phyloP scores from a whole-genome alignment of 2,113 vertebrate species.

The Mungos mungo region DNA sequence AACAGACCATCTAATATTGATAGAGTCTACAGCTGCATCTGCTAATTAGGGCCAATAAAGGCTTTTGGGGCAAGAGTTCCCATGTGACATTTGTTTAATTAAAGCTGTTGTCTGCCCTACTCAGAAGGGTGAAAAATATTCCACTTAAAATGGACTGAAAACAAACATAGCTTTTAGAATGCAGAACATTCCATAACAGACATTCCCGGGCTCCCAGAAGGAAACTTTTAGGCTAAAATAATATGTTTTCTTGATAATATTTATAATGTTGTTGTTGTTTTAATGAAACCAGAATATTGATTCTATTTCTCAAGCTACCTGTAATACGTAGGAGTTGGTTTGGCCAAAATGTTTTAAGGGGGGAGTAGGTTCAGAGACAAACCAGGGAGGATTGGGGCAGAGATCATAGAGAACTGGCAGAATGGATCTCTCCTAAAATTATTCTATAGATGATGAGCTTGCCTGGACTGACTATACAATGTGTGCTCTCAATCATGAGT shows the following conservation, averaged over 20 bases:
- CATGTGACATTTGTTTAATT: slow-evolving; percentile 72
- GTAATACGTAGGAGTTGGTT: background rate
- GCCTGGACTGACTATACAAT: background rate
- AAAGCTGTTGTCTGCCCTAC: slow-evolving; percentile 65
- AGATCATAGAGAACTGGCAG: background rate
- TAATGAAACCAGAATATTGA: slow-evolving; percentile 23
- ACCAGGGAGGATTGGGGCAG: background rate
- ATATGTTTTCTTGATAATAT: slow-evolving; percentile 19
- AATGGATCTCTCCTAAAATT: background rate
- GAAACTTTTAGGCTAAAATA: slow-evolving; percentile 14
- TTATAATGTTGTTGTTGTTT: background rate
- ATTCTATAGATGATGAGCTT: background rate
- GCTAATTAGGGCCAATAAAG: slow-evolving; percentile 71
- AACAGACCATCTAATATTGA: slow-evolving; percentile 71
- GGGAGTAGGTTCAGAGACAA: background rate
- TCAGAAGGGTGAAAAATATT: slow-evolving; percentile 69
- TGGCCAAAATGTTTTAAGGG: background rate
- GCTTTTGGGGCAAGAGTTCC: slow-evolving; percentile 66
- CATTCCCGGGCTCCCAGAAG: background rate
- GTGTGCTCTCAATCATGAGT: background rate
- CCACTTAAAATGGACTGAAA: slow-evolving; percentile 61
- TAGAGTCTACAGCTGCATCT: slow-evolving; percentile 74
- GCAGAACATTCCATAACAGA: background rate
- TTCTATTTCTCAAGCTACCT: background rate
- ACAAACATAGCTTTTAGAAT: slow-evolving; percentile 64